Evolutionary conservation across 1,140 invertebrate species (phyloP).

Genomic region (Cherax destructor): DNA sequence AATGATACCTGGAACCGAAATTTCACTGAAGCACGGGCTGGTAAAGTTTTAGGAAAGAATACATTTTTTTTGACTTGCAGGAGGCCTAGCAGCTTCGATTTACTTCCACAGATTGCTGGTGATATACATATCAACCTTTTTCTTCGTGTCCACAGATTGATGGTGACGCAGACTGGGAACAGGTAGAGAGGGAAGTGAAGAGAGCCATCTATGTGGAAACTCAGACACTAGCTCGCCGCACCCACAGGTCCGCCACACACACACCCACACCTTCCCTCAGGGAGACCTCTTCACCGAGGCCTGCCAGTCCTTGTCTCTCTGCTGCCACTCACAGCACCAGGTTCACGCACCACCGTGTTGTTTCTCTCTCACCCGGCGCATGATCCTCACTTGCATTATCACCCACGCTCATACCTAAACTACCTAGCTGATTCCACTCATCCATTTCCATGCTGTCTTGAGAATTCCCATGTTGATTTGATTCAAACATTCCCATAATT

Average conservation of each 20-base stretch:
- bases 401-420: no score
- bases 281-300: neutral
- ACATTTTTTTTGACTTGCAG: neutral
- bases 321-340: neutral
- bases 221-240: slow-evolving; percentile 47
- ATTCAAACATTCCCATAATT: no score
- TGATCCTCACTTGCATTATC: no score
- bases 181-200: slow-evolving; percentile 69
- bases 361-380: neutral
- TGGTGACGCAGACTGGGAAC: slow-evolving; percentile 70
- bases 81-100: neutral
- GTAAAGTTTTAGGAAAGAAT: no score
- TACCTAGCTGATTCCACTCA: no score
- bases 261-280: slow-evolving; percentile 3
- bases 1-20: no score
- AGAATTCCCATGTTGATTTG: no score
- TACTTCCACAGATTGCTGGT: neutral
- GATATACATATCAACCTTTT: neutral
- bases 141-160: slow-evolving; percentile 58
- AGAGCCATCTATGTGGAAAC: slow-evolving; percentile 70
- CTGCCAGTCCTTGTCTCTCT: neutral
- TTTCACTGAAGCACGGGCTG: no score
- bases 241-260: slow-evolving; percentile 17
- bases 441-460: no score
- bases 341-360: neutral